Evolutionary conservation across 2,113 vertebrate genomes (phyloP).

Genomic region (Ctenodactylus gundi): DNA sequence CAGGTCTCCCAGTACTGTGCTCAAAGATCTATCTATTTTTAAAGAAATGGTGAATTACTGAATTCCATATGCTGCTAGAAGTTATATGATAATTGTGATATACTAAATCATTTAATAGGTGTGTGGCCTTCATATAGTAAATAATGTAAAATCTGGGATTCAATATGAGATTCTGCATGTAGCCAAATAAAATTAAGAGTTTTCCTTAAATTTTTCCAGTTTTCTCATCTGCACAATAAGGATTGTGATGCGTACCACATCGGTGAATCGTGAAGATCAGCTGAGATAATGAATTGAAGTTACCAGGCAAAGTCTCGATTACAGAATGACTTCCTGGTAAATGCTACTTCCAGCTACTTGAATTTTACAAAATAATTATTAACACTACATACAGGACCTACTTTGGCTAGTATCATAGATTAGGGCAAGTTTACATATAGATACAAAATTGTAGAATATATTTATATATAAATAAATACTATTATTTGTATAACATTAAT

Average conservation of each 20-base stretch:
- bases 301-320: neutral
- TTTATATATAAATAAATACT: too few relatives aligned
- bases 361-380: neutral
- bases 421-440: neutral
- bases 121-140: neutral
- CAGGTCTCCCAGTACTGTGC: neutral
- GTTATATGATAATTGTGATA: neutral
- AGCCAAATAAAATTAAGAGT: neutral
- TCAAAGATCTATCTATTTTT: neutral
- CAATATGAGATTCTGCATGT: neutral
- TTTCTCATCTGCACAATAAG: neutral
- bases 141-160: neutral
- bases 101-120: neutral
- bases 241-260: neutral
- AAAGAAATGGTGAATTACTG: neutral
- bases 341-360: neutral
- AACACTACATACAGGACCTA: neutral
- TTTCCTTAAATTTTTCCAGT: neutral
- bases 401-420: neutral
- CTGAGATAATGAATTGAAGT: neutral
- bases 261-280: neutral
- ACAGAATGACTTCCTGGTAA: neutral
- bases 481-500: neutral
- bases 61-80: neutral
- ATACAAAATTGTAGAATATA: neutral